phyloP scores from a whole-genome alignment of 1,140 invertebrate genomes.

The Dendroctonus valens region DNA sequence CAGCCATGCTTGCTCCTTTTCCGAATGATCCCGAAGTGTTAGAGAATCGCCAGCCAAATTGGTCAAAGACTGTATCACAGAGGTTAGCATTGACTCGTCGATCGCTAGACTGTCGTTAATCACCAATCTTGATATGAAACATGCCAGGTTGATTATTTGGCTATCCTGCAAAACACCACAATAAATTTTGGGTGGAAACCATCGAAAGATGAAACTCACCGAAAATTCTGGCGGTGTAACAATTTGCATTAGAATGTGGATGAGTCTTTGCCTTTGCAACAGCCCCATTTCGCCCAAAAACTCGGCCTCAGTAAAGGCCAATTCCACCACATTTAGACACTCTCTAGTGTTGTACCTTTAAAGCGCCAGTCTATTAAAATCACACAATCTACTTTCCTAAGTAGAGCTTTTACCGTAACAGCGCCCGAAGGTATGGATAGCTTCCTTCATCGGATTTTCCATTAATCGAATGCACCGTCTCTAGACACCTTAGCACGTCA shows the following conservation, averaged over 20 bases:
- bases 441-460: slow-evolving; percentile 65
- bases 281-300: slow-evolving; percentile 71
- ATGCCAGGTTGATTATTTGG: slow-evolving; percentile 53
- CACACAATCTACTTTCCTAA: not conserved
- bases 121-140: slow-evolving; percentile 55
- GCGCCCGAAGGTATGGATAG: slow-evolving; percentile 77
- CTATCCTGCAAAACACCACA: slow-evolving; percentile 49
- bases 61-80: slow-evolving; percentile 52
- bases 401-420: slow-evolving; percentile 54
- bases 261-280: slow-evolving; percentile 72
- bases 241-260: slow-evolving; percentile 78
- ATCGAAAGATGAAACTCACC: slow-evolving; percentile 52
- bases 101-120: slow-evolving; percentile 51
- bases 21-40: slow-evolving; percentile 56
- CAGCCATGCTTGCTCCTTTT: slow-evolving; percentile 78
- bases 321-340: slow-evolving; percentile 84
- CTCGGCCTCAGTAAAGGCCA: slow-evolving; percentile 86
- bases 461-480: slow-evolving; percentile 68
- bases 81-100: slow-evolving; percentile 50
- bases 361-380: not conserved
- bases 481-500: slow-evolving; percentile 65
- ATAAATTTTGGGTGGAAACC: not conserved
- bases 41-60: slow-evolving; percentile 44
- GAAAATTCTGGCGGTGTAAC: slow-evolving; percentile 55
- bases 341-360: slow-evolving; percentile 80